Conservation (phyloP, 2,888 invertebrate species). For the Gymnoscelis rufifasciata region DNA sequence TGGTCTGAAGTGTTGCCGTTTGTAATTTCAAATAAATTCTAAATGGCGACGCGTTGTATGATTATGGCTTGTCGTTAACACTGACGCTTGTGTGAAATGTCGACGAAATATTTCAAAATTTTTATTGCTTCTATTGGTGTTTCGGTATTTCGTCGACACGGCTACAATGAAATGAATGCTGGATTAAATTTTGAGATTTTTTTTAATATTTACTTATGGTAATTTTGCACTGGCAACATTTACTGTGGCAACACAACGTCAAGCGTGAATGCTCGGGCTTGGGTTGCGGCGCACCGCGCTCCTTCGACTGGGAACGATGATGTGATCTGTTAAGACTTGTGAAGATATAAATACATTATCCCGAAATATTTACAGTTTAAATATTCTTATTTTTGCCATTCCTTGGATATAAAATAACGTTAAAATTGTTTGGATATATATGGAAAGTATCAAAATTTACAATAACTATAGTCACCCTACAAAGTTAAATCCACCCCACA, state of each 20-base stretch:
- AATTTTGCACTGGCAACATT: constrained; percentile 27
- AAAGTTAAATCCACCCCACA: too few species aligned
- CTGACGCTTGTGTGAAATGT: constrained; percentile 50
- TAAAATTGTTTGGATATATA: too few species aligned
- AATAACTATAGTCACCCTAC: too few species aligned
- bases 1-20: constrained; percentile 37
- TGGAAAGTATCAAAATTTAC: too few species aligned
- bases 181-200: constrained; percentile 1
- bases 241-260: constrained; percentile 55
- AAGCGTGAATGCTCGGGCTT: constrained; percentile 79
- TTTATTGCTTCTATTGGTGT: constrained; percentile 19
- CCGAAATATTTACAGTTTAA: too few species aligned
- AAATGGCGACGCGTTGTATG: constrained; percentile 66
- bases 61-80: constrained; percentile 78
- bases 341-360: background rate
- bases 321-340: constrained; percentile 12
- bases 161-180: constrained; percentile 18
- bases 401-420: too few species aligned
- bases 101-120: constrained; percentile 17
- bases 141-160: constrained; percentile 16
- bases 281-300: constrained; percentile 59
- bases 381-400: too few species aligned
- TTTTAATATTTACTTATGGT: background rate
- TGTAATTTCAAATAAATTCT: constrained; percentile 39
- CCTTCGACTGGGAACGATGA: constrained; percentile 18